Evolutionary conservation across 2,888 invertebrate species (phyloP).

Genomic region (Aethes cnicana): DNA sequence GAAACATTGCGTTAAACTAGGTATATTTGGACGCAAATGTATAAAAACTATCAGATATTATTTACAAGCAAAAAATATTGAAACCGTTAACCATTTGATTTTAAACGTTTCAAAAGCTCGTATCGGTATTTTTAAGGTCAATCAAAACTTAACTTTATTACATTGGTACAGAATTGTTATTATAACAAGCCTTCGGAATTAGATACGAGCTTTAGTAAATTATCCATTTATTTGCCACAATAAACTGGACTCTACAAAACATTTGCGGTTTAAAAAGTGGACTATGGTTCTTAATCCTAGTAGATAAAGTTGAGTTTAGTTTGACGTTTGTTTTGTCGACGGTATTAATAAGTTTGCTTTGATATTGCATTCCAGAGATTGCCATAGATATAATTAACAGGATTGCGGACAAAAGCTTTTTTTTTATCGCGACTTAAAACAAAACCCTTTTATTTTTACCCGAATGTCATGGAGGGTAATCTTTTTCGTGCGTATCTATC

Average conservation of each 20-base stretch:
- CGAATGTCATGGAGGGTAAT: neutral
- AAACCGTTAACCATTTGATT: conserved; percentile 24
- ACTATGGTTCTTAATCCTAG: neutral
- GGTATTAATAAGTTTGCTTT: neutral
- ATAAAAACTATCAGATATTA: conserved; percentile 12
- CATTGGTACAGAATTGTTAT: neutral
- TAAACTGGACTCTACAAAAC: neutral
- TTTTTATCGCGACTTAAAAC: too few relatives aligned
- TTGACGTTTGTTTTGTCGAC: neutral
- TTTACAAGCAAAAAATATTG: conserved; percentile 7
- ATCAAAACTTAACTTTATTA: neutral
- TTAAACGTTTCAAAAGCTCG: neutral
- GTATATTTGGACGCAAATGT: conserved; percentile 19
- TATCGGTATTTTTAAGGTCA: neutral
- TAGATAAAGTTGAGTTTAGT: neutral
- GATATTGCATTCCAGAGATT: conserved; percentile 25
- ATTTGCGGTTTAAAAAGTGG: neutral
- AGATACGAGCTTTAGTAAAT: neutral
- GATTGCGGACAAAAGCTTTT: conserved; percentile 14
- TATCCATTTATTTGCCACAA: conserved; percentile 7
- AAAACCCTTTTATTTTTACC: neutral
- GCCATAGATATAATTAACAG: conserved; percentile 8
- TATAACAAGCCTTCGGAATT: neutral
- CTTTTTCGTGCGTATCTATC: too few relatives aligned
- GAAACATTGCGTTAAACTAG: conserved; percentile 6